phyloP scores from a whole-genome alignment of 2,113 vertebrate genomes.

The Cynopterus brachyotis region DNA sequence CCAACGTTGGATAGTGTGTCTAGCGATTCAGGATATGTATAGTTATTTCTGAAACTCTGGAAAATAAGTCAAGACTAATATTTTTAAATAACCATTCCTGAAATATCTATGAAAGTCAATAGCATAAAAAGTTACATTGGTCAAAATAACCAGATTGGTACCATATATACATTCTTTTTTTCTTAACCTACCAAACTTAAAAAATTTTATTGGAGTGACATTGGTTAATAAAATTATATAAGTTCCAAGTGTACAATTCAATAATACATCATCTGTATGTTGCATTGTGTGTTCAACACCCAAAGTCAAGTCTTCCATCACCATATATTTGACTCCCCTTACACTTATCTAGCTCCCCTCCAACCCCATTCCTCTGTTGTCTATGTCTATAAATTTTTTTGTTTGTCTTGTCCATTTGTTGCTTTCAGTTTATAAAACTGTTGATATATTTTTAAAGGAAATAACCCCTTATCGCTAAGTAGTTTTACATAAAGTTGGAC shows the following conservation, averaged over 20 bases:
- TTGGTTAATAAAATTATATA: too few species aligned
- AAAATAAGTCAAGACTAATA: constrained; percentile 58
- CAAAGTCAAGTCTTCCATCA: too few species aligned
- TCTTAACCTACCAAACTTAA: too few species aligned
- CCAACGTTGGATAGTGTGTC: constrained; percentile 61
- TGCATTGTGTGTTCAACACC: too few species aligned
- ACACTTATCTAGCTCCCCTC: too few species aligned
- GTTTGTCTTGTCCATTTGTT: too few species aligned
- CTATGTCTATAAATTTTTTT: too few species aligned
- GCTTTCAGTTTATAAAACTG: background rate
- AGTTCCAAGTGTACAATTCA: too few species aligned
- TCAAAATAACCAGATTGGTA: background rate
- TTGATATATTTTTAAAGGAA: constrained; percentile 7
- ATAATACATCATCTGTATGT: too few species aligned
- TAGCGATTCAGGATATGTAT: constrained; percentile 71
- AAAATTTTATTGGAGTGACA: too few species aligned
- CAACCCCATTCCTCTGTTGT: too few species aligned
- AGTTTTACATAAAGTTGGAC: background rate
- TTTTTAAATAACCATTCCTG: constrained; percentile 40
- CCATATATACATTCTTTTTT: background rate
- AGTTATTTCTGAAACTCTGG: constrained; percentile 74
- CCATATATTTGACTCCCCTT: too few species aligned
- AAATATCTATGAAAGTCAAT: constrained; percentile 35
- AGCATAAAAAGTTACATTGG: background rate
- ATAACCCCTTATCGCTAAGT: background rate